Conservation (phyloP, 2,797 vertebrate genomes). For the Pyrocephalus nanus region DNA sequence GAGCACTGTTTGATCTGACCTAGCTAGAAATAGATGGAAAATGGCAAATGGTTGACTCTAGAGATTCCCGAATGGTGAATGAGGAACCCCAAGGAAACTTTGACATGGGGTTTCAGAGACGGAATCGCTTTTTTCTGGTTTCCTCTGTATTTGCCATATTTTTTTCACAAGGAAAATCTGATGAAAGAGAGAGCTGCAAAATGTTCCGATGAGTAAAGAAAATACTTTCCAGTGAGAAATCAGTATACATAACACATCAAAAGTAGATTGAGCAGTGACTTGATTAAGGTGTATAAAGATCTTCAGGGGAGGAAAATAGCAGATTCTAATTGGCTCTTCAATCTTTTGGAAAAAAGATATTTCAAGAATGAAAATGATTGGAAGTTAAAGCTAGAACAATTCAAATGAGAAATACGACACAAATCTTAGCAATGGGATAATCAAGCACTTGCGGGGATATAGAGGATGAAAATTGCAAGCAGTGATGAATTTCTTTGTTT, state of each 20-base stretch:
- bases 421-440: not conserved
- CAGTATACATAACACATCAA: not conserved
- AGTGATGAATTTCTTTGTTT: not conserved
- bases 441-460: not conserved
- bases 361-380: not conserved
- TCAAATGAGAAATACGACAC: not conserved
- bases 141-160: not conserved
- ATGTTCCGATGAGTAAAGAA: not conserved
- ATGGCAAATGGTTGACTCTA: not conserved
- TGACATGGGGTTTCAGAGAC: not conserved
- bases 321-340: not conserved
- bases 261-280: not conserved
- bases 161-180: not conserved
- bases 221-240: not conserved
- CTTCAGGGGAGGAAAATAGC: not conserved
- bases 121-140: not conserved
- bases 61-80: not conserved
- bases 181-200: not conserved
- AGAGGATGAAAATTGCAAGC: not conserved
- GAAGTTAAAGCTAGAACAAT: not conserved
- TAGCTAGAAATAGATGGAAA: not conserved
- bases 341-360: not conserved
- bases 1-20: not conserved
- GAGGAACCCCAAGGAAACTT: not conserved
- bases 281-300: constrained; percentile 17